phyloP scores from a whole-genome alignment of 1,140 invertebrate species.

The Drosophila littoralis region DNA sequence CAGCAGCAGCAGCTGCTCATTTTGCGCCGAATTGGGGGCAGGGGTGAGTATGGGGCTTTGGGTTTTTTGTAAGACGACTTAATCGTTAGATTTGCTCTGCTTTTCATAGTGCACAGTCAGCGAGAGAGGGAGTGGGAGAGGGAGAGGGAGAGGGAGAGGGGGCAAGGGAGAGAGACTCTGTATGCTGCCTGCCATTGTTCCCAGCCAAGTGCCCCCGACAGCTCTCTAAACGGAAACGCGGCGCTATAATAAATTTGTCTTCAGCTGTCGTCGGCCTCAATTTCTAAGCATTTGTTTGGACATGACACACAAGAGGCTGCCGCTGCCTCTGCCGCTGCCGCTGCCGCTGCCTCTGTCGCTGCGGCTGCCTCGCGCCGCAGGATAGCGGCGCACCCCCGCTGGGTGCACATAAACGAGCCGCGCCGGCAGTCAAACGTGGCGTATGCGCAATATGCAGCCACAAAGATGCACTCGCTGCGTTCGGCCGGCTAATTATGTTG shows the following conservation, averaged over 20 bases:
- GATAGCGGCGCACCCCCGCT: conserved; percentile 9
- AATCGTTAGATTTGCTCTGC: conserved; percentile 56
- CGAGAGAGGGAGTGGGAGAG: not conserved
- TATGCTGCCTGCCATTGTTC: conserved; percentile 1
- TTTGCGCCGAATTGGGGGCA: not conserved
- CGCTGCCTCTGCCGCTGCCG: no score
- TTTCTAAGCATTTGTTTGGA: conserved; percentile 76
- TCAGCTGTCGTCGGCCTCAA: conserved; percentile 75
- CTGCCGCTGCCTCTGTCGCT: no score
- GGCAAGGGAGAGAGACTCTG: not conserved
- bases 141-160: conserved; percentile 15
- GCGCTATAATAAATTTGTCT: conserved; percentile 72
- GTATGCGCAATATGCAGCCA: conserved; percentile 42
- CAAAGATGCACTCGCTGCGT: not conserved
- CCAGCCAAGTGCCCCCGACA: not conserved
- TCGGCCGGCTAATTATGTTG: conserved; percentile 61
- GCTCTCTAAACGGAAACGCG: conserved; percentile 44
- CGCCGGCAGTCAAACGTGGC: conserved; percentile 33
- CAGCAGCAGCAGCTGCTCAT: conserved; percentile 39
- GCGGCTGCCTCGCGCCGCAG: not conserved
- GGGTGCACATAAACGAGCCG: conserved; percentile 6
- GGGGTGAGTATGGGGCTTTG: not conserved
- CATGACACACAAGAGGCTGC: conserved; percentile 47
- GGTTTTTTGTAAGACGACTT: conserved; percentile 39
- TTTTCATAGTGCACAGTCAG: conserved; percentile 24